These are phyloP conservation scores for Petrocephalus sullivani DNA, from an alignment of 2,797 vertebrate species.

Conservation along the genomic window DNA sequence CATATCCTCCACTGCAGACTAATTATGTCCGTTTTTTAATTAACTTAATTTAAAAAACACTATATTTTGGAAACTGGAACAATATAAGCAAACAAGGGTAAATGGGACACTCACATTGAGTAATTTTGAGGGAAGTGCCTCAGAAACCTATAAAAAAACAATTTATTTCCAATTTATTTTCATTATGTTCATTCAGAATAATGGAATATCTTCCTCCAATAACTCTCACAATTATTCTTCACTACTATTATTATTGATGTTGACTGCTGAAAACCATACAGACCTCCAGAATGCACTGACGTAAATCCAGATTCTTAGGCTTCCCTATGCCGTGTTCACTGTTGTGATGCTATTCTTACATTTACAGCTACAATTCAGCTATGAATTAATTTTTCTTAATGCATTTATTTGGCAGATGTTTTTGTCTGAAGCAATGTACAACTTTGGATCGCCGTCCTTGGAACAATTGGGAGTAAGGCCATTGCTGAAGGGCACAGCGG, in stretches of 20 bases:
- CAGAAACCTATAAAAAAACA: neutral
- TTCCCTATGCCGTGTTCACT: neutral
- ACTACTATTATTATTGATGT: neutral
- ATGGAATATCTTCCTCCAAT: neutral
- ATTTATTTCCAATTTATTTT: too few relatives aligned
- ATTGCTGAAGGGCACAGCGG: neutral
- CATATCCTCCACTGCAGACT: neutral
- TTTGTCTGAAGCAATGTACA: neutral
- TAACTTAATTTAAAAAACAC: neutral
- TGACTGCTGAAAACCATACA: neutral
- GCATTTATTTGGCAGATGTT: neutral
- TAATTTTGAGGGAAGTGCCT: neutral
- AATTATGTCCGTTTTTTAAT: conserved; percentile 12
- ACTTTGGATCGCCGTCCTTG: neutral
- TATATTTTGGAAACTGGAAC: neutral
- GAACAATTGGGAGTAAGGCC: neutral
- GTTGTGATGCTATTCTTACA: neutral
- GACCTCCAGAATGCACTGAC: neutral
- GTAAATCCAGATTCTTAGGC: neutral
- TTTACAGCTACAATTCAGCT: neutral
- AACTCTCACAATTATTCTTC: neutral
- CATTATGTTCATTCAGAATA: neutral
- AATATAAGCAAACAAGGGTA: neutral
- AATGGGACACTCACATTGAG: neutral
- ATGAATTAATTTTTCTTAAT: neutral